phyloP scores from a whole-genome alignment of 2,113 vertebrate species.

The Verasper variegatus region DNA sequence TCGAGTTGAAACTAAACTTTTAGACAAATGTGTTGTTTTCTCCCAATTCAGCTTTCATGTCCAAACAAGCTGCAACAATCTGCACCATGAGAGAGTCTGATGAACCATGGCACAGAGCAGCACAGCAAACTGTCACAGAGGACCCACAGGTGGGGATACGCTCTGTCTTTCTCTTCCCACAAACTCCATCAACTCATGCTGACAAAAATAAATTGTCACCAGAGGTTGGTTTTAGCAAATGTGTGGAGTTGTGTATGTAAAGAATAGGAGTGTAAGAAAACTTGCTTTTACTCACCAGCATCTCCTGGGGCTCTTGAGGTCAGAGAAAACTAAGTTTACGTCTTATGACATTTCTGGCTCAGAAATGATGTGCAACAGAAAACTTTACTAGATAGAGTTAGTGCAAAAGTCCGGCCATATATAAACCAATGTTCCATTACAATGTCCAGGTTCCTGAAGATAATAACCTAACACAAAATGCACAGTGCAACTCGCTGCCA shows the following conservation, averaged over 20 bases:
- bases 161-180: not conserved
- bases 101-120: not conserved
- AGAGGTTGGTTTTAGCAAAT: not conserved
- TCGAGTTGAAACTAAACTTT: not conserved
- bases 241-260: not conserved
- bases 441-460: too few relatives aligned
- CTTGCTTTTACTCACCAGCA: not conserved
- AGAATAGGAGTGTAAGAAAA: not conserved
- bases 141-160: too few relatives aligned
- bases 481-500: too few relatives aligned
- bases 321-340: too few relatives aligned
- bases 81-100: not conserved
- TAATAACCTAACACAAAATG: too few relatives aligned
- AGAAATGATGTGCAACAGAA: too few relatives aligned
- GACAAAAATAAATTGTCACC: not conserved
- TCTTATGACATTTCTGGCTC: too few relatives aligned
- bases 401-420: too few relatives aligned
- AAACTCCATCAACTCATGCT: not conserved
- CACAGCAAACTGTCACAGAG: not conserved
- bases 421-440: too few relatives aligned
- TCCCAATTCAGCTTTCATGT: not conserved
- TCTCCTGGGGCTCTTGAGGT: not conserved
- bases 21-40: not conserved
- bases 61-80: not conserved
- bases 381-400: too few relatives aligned